A percentile compares a stretch with the other conserved stretches of the same genome.
Conservation (phyloP, 1,140 invertebrate genomes). For the Triops longicaudatus region DNA sequence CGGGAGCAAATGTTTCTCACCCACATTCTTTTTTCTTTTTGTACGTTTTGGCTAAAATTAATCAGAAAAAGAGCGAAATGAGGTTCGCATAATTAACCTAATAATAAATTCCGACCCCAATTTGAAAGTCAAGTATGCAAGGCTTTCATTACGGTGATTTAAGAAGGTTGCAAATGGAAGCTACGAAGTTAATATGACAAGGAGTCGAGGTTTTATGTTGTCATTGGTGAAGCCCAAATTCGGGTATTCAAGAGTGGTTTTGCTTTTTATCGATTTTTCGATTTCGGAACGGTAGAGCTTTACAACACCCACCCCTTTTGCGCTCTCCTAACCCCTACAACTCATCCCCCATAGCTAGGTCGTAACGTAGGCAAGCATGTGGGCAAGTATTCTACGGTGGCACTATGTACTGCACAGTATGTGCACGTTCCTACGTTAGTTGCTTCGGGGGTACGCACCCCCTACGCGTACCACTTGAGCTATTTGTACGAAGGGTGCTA, state of each 20-base stretch:
- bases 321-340: not conserved
- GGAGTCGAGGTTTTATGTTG: not conserved
- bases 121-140: too few species aligned
- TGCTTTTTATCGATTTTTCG: not conserved
- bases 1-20: not conserved
- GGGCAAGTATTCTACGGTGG: too few species aligned
- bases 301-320: not conserved
- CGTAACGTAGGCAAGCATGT: too few species aligned
- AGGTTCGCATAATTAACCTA: not conserved
- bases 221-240: not conserved
- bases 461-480: not conserved
- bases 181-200: not conserved
- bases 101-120: too few species aligned
- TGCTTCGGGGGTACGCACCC: not conserved
- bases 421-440: not conserved
- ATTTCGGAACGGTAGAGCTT: not conserved
- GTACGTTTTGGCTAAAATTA: too few species aligned
- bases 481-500: conserved; percentile 3
- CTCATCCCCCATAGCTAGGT: not conserved
- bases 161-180: too few species aligned
- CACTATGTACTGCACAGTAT: not conserved
- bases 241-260: not conserved
- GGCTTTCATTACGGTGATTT: too few species aligned
- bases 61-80: not conserved
- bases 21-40: too few species aligned